phyloP scores from a whole-genome alignment of 2,797 vertebrate species.

The Anguilla obscura region DNA sequence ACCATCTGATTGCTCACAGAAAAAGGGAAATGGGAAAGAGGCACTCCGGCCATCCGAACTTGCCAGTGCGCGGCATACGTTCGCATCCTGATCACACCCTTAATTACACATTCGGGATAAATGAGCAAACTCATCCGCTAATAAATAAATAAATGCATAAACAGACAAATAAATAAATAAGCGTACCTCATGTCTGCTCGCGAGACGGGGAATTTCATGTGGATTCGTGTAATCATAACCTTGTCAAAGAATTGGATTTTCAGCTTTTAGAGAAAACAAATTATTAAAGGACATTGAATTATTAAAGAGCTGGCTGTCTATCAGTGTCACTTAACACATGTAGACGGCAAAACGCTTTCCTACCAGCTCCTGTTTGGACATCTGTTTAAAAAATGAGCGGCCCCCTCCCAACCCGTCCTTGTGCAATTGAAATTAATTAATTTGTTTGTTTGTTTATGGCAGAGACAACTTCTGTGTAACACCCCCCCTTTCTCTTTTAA shows the following conservation, averaged over 20 bases:
- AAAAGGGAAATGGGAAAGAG: slow-evolving; percentile 29
- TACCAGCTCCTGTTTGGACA: slow-evolving; percentile 72
- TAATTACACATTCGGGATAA: slow-evolving; percentile 47
- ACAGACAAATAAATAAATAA: slow-evolving; percentile 38
- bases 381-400: slow-evolving; percentile 62
- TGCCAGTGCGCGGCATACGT: not conserved
- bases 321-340: slow-evolving; percentile 78
- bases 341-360: slow-evolving; percentile 68
- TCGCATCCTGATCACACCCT: slow-evolving; percentile 27
- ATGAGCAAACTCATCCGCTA: slow-evolving; percentile 40
- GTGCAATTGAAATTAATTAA: slow-evolving; percentile 60
- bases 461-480: slow-evolving; percentile 35
- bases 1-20: slow-evolving; percentile 48
- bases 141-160: slow-evolving; percentile 48
- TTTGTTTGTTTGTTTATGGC: slow-evolving; percentile 64
- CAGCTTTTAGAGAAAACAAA: slow-evolving; percentile 52
- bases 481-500: slow-evolving; percentile 51
- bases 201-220: slow-evolving; percentile 47
- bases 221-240: slow-evolving; percentile 62
- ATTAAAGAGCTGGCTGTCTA: slow-evolving; percentile 77
- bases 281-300: slow-evolving; percentile 75
- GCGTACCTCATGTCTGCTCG: slow-evolving; percentile 38
- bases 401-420: slow-evolving; percentile 36
- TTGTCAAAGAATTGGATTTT: slow-evolving; percentile 54
- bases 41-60: not conserved